A percentile compares a stretch with the other conserved stretches of the same genome.
These are phyloP conservation scores for Panthera leo DNA, from an alignment of 2,113 vertebrate species.

Conservation along the genomic window DNA sequence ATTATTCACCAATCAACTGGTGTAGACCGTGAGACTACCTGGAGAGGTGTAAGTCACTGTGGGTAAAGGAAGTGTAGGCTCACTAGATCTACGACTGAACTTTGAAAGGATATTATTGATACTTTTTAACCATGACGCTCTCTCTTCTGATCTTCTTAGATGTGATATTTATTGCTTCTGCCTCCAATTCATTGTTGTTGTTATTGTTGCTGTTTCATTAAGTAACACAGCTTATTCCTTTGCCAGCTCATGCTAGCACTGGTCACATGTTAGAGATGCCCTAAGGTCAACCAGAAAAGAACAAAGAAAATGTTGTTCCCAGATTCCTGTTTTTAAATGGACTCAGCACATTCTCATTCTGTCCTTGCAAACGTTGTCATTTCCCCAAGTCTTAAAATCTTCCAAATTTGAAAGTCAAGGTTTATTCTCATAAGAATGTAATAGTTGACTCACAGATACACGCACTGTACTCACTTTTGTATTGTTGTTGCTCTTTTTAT, in stretches of 20 bases:
- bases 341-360: not conserved
- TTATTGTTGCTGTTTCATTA: not conserved
- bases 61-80: not conserved
- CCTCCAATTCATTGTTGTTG: not conserved
- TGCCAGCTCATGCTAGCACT: rapidly evolving
- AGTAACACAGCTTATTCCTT: not conserved
- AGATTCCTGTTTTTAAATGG: not conserved
- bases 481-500: not conserved
- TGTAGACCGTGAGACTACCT: not conserved
- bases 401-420: not conserved
- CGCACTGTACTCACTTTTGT: not conserved
- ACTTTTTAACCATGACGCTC: not conserved
- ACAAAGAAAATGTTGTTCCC: not conserved
- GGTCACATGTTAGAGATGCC: rapidly evolving
- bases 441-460: not conserved
- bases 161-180: not conserved
- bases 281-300: not conserved
- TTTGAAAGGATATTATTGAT: not conserved
- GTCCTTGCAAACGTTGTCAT: not conserved
- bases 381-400: not conserved
- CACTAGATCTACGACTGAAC: rapidly evolving
- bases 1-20: not conserved
- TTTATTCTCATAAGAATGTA: not conserved
- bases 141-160: not conserved
- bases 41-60: not conserved